Conservation (phyloP, 2,797 vertebrate genomes). For the Thaleichthys pacificus region DNA sequence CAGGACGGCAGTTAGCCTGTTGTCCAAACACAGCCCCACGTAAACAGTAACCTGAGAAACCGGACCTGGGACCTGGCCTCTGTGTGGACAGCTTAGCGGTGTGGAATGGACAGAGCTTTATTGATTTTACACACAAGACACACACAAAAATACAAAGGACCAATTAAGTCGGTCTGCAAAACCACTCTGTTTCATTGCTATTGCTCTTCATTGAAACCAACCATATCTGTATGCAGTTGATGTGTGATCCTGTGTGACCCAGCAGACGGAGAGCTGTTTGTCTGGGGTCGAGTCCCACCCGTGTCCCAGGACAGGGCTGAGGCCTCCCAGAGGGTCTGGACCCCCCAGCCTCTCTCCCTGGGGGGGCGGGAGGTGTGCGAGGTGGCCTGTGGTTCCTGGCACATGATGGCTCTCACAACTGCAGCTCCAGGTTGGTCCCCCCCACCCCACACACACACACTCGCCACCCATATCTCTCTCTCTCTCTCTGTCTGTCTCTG, state of each 20-base stretch:
- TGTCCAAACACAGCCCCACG: conserved; percentile 17
- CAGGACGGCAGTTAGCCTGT: conserved; percentile 30
- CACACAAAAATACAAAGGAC: conserved; percentile 21
- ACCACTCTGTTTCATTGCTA: neutral
- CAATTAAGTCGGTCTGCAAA: neutral
- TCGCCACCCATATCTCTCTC: neutral
- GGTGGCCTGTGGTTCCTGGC: conserved; percentile 17
- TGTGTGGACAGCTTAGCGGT: neutral
- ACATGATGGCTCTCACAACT: conserved; percentile 28
- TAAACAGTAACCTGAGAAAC: conserved; percentile 39
- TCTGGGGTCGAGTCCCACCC: conserved; percentile 69
- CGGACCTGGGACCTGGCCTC: neutral
- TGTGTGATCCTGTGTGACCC: conserved; percentile 4
- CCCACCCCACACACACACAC: conserved; percentile 30
- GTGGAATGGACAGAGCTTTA: conserved; percentile 3
- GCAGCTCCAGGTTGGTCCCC: conserved; percentile 1
- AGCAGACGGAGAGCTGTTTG: conserved; percentile 70
- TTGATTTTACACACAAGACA: neutral
- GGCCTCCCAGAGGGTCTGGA: neutral
- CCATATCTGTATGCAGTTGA: neutral
- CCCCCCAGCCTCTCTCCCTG: neutral
- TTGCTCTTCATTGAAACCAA: neutral
- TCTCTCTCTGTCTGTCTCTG: neutral
- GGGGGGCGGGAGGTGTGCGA: conserved; percentile 26
- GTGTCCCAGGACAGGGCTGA: conserved; percentile 57